Evolutionary conservation across 2,113 vertebrate genomes (phyloP), one percentile per base, ranked within the genome.

Genomic region (Barbus barbus): DNA sequence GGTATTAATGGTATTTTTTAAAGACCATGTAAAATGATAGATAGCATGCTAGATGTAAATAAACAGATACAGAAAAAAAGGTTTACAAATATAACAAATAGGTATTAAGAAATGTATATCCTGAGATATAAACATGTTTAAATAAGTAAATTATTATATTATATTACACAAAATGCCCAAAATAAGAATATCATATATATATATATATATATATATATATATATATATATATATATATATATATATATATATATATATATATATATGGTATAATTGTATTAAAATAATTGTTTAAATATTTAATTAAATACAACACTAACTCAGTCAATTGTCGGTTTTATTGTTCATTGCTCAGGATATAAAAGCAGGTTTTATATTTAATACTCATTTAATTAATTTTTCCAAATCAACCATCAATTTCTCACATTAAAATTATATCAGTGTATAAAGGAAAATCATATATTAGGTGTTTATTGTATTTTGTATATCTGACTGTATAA

Each of bases 311-410:
- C 24, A 63, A 63, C 13, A 63, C 11, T 0, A 12, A 28, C 2
- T 13, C 24, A 53, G 2, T 56, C 18, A 22, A 8, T 56, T 56
- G 18, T 56, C 51, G 22, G 20, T 56, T 56, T 22, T 56, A 56
- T 22, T 56, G 51, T 2, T 56, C 6, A 56, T n/a, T n/a, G n/a
- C n/a, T n/a, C n/a, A n/a, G n/a, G n/a, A n/a, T n/a, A n/a, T n/a
- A n/a, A n/a, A n/a, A n/a, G n/a, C n/a, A n/a, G n/a, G n/a, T n/a
- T n/a, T n/a, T n/a, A n/a, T n/a, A n/a, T n/a, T n/a, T n/a, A n/a
- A n/a, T n/a, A n/a, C n/a, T n/a, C n/a, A n/a, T n/a, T n/a, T 14
- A 0, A 16, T 0, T 0, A 14, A 61, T 3, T 28, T 26, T 48
- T n/a, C 13, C 12, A 41, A 72, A 51, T 28, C 24, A 78, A 46